Evolutionary conservation across 2,113 vertebrate genomes (phyloP).

Genomic region (Pycnonotus jocosus): DNA sequence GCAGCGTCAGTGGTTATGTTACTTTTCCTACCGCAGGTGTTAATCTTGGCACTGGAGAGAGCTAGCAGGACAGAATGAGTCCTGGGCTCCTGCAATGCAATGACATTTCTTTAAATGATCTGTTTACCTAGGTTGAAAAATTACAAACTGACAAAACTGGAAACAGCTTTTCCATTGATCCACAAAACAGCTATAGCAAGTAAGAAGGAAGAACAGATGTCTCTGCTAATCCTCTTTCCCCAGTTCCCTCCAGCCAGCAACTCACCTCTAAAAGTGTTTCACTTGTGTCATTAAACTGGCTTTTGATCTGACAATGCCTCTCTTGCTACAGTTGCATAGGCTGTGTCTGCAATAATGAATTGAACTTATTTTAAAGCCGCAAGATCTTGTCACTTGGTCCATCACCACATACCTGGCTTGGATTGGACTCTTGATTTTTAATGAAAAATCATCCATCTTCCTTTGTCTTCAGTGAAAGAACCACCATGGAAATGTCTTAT

Average conservation of each 20-base stretch:
- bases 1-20: neutral
- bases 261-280: neutral
- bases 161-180: constrained; percentile 8
- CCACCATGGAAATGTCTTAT: neutral
- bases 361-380: neutral
- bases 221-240: neutral
- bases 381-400: neutral
- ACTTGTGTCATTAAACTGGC: neutral
- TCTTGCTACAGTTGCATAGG: neutral
- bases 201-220: neutral
- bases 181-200: neutral
- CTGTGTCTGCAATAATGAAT: neutral
- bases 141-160: constrained; percentile 19
- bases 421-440: neutral
- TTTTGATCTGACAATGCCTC: neutral
- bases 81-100: neutral
- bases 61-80: constrained; percentile 3
- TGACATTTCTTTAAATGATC: constrained; percentile 22
- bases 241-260: neutral
- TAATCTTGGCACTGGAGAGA: constrained; percentile 45
- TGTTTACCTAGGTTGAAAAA: constrained; percentile 32
- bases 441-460: neutral
- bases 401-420: neutral
- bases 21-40: constrained; percentile 42
- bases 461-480: neutral